phyloP scores from a whole-genome alignment of 2,797 vertebrate genomes.

The Sparidentex hasta region DNA sequence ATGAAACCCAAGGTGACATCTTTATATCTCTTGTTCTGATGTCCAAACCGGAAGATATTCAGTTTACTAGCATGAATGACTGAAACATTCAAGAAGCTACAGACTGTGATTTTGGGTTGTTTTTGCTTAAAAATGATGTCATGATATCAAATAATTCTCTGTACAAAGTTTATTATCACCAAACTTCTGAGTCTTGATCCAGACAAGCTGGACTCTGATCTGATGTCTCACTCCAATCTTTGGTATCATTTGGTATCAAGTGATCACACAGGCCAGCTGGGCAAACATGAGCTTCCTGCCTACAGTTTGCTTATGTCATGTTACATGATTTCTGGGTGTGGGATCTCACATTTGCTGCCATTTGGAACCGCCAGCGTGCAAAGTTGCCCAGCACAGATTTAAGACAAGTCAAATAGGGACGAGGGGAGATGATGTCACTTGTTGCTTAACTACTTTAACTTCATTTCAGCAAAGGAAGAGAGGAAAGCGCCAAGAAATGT shows the following conservation, averaged over 20 bases:
- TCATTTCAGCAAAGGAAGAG: not conserved
- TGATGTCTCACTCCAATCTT: constrained; percentile 27
- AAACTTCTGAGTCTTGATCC: constrained; percentile 7
- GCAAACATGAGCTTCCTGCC: constrained; percentile 49
- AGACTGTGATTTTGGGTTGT: not conserved
- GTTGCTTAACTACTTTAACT: constrained; percentile 25
- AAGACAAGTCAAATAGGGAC: constrained; percentile 25
- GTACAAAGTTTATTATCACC: constrained; percentile 2
- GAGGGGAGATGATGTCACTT: not conserved
- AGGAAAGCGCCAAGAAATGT: not conserved
- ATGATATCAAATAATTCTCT: not conserved
- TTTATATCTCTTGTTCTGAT: not conserved
- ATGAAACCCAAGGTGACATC: not conserved
- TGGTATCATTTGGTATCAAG: constrained; percentile 36
- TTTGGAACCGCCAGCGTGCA: constrained; percentile 22
- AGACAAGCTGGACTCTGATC: constrained; percentile 17
- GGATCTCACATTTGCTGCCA: constrained; percentile 33
- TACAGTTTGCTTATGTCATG: constrained; percentile 43
- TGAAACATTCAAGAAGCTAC: not conserved
- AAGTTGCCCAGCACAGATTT: constrained; percentile 36
- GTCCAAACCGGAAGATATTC: not conserved
- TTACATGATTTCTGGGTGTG: constrained; percentile 35
- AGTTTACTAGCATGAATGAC: not conserved
- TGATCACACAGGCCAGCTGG: constrained; percentile 35
- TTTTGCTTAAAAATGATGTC: not conserved